phyloP scores from a whole-genome alignment of 2,113 vertebrate genomes.

The Ptilonorhynchus violaceus region DNA sequence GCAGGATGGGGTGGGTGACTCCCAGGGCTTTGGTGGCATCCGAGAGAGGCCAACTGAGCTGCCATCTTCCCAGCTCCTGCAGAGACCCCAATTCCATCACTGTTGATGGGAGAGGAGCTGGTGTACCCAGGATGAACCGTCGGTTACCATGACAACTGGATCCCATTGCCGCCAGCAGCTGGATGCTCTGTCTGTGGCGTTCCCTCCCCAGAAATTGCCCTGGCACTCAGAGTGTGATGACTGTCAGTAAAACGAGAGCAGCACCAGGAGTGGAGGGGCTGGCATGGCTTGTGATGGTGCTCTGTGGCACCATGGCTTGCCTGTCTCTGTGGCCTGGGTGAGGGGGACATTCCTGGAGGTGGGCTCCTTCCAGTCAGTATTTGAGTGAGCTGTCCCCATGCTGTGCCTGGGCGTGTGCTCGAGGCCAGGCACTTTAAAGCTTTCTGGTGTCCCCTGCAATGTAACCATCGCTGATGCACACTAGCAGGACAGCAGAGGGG shows the following conservation, averaged over 20 bases:
- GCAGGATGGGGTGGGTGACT: not conserved
- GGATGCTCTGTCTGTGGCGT: not conserved
- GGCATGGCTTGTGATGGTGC: not conserved
- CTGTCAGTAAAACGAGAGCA: not conserved
- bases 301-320: not conserved
- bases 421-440: not conserved
- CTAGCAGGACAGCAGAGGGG: not conserved
- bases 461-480: accelerated
- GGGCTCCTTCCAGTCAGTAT: not conserved
- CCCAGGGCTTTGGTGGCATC: not conserved
- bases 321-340: not conserved
- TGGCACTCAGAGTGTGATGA: not conserved
- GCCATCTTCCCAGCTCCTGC: not conserved
- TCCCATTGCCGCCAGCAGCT: not conserved
- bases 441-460: not conserved
- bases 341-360: not conserved
- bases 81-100: not conserved
- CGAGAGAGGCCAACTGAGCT: not conserved
- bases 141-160: conserved; percentile 57
- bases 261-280: not conserved
- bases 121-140: conserved; percentile 29
- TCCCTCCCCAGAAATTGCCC: not conserved
- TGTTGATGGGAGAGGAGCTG: not conserved
- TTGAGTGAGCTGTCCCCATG: not conserved
- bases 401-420: not conserved